Conservation (phyloP, 2,888 invertebrate genomes). For the Hesperia comma region DNA sequence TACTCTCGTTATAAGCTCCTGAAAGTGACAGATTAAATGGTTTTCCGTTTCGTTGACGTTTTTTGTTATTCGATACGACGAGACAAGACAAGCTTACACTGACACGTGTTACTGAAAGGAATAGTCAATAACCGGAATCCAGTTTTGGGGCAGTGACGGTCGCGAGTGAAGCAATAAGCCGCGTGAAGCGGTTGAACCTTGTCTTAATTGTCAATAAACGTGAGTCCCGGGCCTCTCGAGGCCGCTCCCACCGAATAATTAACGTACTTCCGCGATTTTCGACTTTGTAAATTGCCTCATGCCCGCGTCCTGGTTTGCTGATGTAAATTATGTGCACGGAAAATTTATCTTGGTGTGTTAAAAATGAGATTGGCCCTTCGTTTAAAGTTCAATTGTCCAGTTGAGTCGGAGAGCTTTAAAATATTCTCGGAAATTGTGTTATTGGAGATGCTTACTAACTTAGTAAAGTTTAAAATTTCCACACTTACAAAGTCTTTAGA, state of each 20-base stretch:
- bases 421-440: conserved; percentile 23
- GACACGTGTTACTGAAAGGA: not conserved
- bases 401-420: conserved; percentile 34
- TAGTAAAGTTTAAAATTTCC: conserved; percentile 23
- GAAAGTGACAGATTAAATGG: conserved; percentile 8
- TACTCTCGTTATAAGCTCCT: conserved; percentile 9
- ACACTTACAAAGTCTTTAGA: not conserved
- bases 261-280: conserved; percentile 84
- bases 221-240: conserved; percentile 70
- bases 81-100: conserved; percentile 7
- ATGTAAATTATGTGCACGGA: conserved; percentile 80
- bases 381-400: conserved; percentile 51
- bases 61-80: not conserved
- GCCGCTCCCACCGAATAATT: conserved; percentile 78
- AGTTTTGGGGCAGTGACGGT: conserved; percentile 49
- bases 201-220: conserved; percentile 83
- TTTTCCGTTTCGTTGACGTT: conserved; percentile 1
- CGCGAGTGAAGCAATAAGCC: conserved; percentile 69
- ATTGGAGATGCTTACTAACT: conserved; percentile 25
- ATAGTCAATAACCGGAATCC: conserved; percentile 60
- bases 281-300: conserved; percentile 83
- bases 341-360: conserved; percentile 80
- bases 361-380: conserved; percentile 64
- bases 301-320: conserved; percentile 77
- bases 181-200: conserved; percentile 69